A percentile compares a stretch with the other conserved stretches of the same genome.
phyloP scores from a whole-genome alignment of 2,888 invertebrate genomes.

The Hyposoter dolosus region DNA sequence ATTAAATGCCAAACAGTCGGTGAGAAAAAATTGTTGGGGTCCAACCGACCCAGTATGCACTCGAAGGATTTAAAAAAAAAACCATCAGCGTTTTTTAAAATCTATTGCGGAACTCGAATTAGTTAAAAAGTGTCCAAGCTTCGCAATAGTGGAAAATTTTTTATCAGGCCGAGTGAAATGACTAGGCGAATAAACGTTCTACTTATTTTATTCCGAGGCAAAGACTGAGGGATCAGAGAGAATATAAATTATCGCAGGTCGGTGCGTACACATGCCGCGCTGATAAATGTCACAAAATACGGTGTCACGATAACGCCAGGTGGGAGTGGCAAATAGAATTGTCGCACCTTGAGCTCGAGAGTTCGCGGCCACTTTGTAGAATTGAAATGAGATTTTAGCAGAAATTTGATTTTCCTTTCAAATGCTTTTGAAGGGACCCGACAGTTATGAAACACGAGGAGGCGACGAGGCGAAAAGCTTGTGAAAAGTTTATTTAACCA shows the following conservation, averaged over 20 bases:
- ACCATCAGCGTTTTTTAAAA: too few species aligned
- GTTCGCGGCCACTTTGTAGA: background rate
- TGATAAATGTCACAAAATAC: conserved; percentile 4
- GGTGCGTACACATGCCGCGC: background rate
- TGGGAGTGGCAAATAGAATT: background rate
- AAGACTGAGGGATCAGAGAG: background rate
- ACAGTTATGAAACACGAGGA: background rate
- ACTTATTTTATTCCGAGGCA: background rate
- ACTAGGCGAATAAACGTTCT: background rate
- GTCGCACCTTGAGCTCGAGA: background rate
- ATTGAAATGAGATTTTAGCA: conserved; percentile 1
- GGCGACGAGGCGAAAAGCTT: background rate
- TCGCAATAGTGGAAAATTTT: background rate
- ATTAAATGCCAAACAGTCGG: too few species aligned
- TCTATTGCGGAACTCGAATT: background rate
- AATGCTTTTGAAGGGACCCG: background rate
- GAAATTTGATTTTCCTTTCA: background rate
- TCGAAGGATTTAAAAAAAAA: too few species aligned
- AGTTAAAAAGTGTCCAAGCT: background rate
- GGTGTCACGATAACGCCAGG: background rate
- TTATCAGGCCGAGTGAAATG: background rate
- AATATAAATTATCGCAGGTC: background rate
- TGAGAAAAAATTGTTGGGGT: too few species aligned
- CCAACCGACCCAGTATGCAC: too few species aligned
- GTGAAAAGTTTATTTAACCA: background rate